A percentile compares a stretch with the other conserved stretches of the same genome.
Conservation (phyloP, 2,888 invertebrate genomes). For the Euplexia lucipara region DNA sequence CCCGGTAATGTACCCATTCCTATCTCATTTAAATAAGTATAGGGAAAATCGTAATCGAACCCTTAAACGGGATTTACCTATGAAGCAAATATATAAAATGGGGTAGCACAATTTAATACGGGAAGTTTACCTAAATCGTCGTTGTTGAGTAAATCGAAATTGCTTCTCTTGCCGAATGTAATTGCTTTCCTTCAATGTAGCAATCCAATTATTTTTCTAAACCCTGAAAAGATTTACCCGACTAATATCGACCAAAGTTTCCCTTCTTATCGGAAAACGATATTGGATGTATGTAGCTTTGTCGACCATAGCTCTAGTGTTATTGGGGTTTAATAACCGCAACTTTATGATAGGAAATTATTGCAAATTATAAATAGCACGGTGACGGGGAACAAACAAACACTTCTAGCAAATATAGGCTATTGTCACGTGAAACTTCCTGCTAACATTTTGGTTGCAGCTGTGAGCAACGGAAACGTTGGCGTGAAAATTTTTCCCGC, state of each 20-base stretch:
- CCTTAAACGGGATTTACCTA: conserved; percentile 80
- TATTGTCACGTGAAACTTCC: conserved; percentile 34
- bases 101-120: conserved; percentile 79
- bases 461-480: conserved; percentile 49
- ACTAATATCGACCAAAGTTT: conserved; percentile 78
- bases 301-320: conserved; percentile 59
- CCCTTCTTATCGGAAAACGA: conserved; percentile 83
- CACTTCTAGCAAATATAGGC: conserved; percentile 32
- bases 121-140: conserved; percentile 83
- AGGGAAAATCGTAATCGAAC: conserved; percentile 78
- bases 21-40: conserved; percentile 78
- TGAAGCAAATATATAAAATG: conserved; percentile 80
- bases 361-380: no score
- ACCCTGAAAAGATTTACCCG: conserved; percentile 84
- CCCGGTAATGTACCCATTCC: conserved; percentile 67
- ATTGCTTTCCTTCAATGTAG: conserved; percentile 87
- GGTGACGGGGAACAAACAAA: conserved; percentile 17
- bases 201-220: conserved; percentile 89
- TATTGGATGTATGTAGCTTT: conserved; percentile 75
- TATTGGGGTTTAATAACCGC: conserved; percentile 22
- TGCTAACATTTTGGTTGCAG: conserved; percentile 46
- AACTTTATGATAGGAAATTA: conserved; percentile 30
- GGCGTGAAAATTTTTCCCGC: conserved; percentile 59
- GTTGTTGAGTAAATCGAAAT: conserved; percentile 84
- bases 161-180: conserved; percentile 84